Base-by-base conservation (phyloP, 2,113 vertebrate genomes). In the Oplegnathus fasciatus region DNA sequence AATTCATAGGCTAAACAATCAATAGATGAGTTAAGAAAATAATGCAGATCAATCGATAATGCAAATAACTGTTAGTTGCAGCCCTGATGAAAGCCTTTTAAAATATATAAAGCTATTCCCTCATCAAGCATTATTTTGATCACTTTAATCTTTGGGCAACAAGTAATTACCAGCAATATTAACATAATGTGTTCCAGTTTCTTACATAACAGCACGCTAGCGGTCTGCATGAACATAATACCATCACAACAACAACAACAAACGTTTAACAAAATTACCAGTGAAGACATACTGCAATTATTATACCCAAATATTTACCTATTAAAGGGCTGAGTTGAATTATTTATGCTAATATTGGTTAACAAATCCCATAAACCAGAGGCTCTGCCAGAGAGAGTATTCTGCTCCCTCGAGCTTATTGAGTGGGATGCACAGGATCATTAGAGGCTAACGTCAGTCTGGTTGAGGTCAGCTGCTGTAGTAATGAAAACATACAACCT, bases 401-500 rank as follows among this genome's bases (percentile, higher is more conserved):
- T 62, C 74, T 71, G 74, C 61, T 86, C 87, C 83, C 86, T 76
- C 0, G 18, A 78, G 83, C 80, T 64, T 32, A 64, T 60, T 66
- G 73, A 87, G 60, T 81, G 85, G 81, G 72, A 89, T 37, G 73
- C 77, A 44, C 62, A 40, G 71, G 78, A 87, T 90, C 87, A 92
- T 90, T 89, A 90, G 82, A 89, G 68, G 71, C 76, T 85, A 84
- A 87, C 88, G 83, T 64, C 84, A 86, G 78, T 78, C 78, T 82
- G 67, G 65, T 83, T 65, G 57, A 87, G 83, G 73, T 87, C 76
- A 84, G 75, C 55, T 13, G 44, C 80, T 60, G 83, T 18, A 52
- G 82, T 77, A 70, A 91, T 89, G 67, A 82, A 90, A 91, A 88
- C 71, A 91, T 28, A 82, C 68, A 72, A 83, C 57, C 77, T 86